phyloP scores from a whole-genome alignment of 2,797 vertebrate genomes.

The Strix occidentalis region DNA sequence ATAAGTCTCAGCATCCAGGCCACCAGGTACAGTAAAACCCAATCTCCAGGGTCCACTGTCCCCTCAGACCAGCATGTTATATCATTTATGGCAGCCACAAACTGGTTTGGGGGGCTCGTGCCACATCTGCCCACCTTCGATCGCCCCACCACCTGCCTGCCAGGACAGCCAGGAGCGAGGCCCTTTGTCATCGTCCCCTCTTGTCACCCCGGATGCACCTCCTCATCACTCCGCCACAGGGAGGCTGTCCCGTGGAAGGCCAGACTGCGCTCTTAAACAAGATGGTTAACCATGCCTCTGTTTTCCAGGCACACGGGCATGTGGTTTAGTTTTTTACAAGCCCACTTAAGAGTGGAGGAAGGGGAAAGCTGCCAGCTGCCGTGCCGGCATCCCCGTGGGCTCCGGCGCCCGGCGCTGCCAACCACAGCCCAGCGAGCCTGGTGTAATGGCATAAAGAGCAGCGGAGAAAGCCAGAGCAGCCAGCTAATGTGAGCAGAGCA shows the following conservation, averaged over 20 bases:
- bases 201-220: accelerated
- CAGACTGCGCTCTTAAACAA: not conserved
- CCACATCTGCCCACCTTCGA: not conserved
- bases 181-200: not conserved
- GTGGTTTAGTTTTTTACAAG: constrained; percentile 38
- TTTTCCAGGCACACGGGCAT: not conserved
- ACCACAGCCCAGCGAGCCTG: not conserved
- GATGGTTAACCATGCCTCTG: not conserved
- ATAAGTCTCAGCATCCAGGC: not conserved
- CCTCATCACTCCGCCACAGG: accelerated
- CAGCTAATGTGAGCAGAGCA: not conserved
- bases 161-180: not conserved
- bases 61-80: not conserved
- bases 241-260: not conserved
- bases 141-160: accelerated
- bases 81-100: not conserved
- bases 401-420: not conserved
- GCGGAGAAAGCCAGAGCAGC: not conserved
- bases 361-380: not conserved
- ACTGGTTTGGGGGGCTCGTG: accelerated
- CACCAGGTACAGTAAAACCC: accelerated
- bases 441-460: not conserved
- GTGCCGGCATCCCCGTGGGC: not conserved
- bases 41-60: not conserved
- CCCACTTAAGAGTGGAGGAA: not conserved